These are phyloP conservation scores for Pelmatolapia mariae DNA, from an alignment of 2,113 vertebrate genomes.

Conservation along the genomic window DNA sequence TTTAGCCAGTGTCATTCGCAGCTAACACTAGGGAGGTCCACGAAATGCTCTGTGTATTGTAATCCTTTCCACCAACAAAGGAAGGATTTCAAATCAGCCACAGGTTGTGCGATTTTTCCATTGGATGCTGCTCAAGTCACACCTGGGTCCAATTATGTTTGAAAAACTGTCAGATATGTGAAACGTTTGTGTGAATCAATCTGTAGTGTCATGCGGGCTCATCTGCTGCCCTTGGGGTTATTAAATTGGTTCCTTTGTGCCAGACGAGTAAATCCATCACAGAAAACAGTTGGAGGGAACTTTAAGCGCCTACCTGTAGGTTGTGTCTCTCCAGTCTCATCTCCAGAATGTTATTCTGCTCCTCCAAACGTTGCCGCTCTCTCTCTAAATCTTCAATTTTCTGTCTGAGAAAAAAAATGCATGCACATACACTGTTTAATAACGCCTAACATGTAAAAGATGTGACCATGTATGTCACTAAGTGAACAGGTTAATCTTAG, in stretches of 20 bases:
- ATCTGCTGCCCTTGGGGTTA: slow-evolving; percentile 39
- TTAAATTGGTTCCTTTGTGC: slow-evolving; percentile 61
- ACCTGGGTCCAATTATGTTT: slow-evolving; percentile 49
- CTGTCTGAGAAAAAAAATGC: slow-evolving; percentile 66
- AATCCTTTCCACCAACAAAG: slow-evolving; percentile 29
- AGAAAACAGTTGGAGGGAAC: not conserved
- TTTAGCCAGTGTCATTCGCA: not conserved
- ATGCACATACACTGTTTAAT: not conserved
- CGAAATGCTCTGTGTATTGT: not conserved
- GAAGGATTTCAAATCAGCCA: not conserved
- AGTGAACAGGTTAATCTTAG: not conserved
- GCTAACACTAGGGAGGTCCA: not conserved
- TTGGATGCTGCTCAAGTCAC: not conserved
- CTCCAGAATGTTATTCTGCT: slow-evolving; percentile 82
- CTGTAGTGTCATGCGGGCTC: not conserved
- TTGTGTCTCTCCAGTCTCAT: slow-evolving; percentile 83
- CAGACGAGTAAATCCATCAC: slow-evolving; percentile 48
- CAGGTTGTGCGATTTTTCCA: not conserved
- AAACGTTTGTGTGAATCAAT: slow-evolving; percentile 45
- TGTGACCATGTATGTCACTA: not conserved
- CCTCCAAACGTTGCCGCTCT: slow-evolving; percentile 80
- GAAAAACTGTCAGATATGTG: slow-evolving; percentile 33
- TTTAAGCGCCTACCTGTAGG: slow-evolving; percentile 76
- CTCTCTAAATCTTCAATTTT: slow-evolving; percentile 92
- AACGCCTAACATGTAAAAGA: not conserved